These are phyloP conservation scores for Zaprionus davidi DNA, from an alignment of 1,140 invertebrate genomes.

Conservation along the genomic window DNA sequence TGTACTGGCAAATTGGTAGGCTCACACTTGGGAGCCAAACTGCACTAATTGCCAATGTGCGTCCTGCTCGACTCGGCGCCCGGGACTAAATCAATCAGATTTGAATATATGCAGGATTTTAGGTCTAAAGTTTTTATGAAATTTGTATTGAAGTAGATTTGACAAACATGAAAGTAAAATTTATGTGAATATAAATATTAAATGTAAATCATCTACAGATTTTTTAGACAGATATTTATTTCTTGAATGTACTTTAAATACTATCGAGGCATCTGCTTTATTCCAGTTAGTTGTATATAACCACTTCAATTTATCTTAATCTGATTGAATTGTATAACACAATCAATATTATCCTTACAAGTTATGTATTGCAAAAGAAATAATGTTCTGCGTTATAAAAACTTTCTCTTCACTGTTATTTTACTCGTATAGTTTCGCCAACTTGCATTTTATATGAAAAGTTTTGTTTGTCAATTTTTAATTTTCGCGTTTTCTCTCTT, in stretches of 20 bases:
- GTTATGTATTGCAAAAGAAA: neutral
- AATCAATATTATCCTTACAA: neutral
- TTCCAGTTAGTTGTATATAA: no score
- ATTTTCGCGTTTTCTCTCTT: slow-evolving; percentile 19
- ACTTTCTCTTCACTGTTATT: slow-evolving; percentile 12
- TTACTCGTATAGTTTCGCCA: slow-evolving; percentile 3
- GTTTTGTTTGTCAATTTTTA: slow-evolving; percentile 55
- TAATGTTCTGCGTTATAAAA: neutral
- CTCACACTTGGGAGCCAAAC: slow-evolving; percentile 31
- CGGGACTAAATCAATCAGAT: slow-evolving; percentile 49
- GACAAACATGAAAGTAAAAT: neutral
- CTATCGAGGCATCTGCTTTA: neutral
- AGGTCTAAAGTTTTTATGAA: neutral
- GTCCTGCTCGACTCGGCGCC: neutral
- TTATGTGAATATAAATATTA: no score
- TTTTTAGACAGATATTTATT: no score
- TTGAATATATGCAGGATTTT: slow-evolving; percentile 14
- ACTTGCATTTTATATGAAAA: slow-evolving; percentile 53
- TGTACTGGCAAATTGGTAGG: slow-evolving; percentile 49
- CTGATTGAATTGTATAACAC: neutral
- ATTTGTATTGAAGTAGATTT: neutral
- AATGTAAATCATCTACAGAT: no score
- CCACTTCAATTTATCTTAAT: neutral
- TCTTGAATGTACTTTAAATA: neutral
- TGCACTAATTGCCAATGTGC: slow-evolving; percentile 57